Conservation (phyloP, 2,888 invertebrate species). For the Merodon equestris region DNA sequence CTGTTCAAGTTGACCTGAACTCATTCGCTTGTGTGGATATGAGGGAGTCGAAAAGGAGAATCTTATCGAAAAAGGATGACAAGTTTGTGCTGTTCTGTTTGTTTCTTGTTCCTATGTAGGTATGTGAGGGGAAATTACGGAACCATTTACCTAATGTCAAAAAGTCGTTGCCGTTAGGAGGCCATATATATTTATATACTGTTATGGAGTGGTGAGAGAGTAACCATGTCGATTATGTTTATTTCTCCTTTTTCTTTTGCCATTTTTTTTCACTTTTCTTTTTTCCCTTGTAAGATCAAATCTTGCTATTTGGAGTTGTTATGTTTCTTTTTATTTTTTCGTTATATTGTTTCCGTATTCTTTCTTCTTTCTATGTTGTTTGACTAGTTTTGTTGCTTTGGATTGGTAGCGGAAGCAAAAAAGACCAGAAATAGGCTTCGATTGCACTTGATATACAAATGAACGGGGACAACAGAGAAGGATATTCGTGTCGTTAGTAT, state of each 20-base stretch:
- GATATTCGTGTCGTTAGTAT: no score
- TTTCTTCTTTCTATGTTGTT: constrained; percentile 7
- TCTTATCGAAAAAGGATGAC: constrained; percentile 14
- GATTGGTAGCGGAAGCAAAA: neutral
- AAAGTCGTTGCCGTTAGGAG: constrained; percentile 65
- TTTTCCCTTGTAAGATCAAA: constrained; percentile 39
- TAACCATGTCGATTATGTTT: constrained; percentile 25
- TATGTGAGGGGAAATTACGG: constrained; percentile 49
- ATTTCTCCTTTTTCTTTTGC: neutral
- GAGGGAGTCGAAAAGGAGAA: constrained; percentile 13
- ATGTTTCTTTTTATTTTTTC: constrained; percentile 15
- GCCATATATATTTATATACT: neutral
- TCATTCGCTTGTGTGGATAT: neutral
- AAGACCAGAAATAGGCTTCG: constrained; percentile 25
- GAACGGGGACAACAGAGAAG: no score
- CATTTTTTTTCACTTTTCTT: constrained; percentile 14
- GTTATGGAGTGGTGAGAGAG: constrained; percentile 34
- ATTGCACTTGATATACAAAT: constrained; percentile 37
- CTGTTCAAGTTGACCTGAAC: neutral
- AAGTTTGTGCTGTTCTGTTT: constrained; percentile 2
- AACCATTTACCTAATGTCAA: constrained; percentile 66
- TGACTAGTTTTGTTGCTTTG: neutral
- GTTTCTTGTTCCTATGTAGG: constrained; percentile 28
- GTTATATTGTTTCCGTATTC: constrained; percentile 26
- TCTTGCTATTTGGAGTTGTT: constrained; percentile 12